Conservation (phyloP, 2,888 invertebrate genomes). For the Ellobium chinense region DNA sequence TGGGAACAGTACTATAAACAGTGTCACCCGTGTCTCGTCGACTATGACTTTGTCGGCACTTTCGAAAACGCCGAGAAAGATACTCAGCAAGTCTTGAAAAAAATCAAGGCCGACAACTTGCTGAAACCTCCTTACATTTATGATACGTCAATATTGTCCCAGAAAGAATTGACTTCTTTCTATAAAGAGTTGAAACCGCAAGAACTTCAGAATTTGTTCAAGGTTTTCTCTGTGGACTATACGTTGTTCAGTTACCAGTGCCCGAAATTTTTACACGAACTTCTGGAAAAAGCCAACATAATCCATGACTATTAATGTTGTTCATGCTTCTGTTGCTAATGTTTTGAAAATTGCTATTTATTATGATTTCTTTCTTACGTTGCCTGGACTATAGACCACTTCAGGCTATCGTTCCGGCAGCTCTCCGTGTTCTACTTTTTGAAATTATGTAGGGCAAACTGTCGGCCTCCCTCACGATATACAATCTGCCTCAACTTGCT, state of each 20-base stretch:
- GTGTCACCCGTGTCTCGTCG: slow-evolving; percentile 91
- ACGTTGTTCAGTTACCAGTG: slow-evolving; percentile 87
- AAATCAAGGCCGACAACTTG: slow-evolving; percentile 22
- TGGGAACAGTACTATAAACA: slow-evolving; percentile 90
- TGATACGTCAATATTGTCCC: slow-evolving; percentile 40
- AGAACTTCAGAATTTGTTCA: slow-evolving; percentile 57
- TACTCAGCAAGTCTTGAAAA: slow-evolving; percentile 40
- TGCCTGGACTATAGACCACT: no score
- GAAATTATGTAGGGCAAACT: no score
- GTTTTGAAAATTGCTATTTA: no score
- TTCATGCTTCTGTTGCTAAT: no score
- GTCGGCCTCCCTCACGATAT: no score
- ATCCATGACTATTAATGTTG: slow-evolving; percentile 49
- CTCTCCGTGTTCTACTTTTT: no score
- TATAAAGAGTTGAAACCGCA: slow-evolving; percentile 86
- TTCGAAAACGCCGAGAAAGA: slow-evolving; percentile 85
- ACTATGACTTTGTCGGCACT: slow-evolving; percentile 92
- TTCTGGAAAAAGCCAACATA: slow-evolving; percentile 40
- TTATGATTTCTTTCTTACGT: no score
- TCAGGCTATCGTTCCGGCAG: no score
- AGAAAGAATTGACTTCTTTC: slow-evolving; percentile 51
- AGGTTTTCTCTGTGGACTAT: slow-evolving; percentile 88
- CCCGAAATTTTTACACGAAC: slow-evolving; percentile 51
- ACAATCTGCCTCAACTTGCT: no score
- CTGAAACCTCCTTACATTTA: slow-evolving; percentile 48